phyloP scores from a whole-genome alignment of 2,888 invertebrate species.

The Hydrotaea diabolus region DNA sequence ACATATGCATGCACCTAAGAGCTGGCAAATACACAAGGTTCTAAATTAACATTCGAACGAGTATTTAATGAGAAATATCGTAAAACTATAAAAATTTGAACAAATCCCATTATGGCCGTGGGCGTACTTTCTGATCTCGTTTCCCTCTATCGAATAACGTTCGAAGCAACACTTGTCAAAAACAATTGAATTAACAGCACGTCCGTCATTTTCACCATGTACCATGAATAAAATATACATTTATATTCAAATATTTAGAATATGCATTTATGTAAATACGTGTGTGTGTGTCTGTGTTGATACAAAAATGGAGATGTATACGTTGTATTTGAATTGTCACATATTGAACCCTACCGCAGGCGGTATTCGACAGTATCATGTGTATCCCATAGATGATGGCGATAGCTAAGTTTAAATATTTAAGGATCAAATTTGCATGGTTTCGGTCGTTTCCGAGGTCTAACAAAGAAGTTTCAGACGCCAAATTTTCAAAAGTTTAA shows the following conservation, averaged over 20 bases:
- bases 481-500: no score
- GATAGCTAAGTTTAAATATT: no score
- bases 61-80: slow-evolving; percentile 25
- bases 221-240: slow-evolving; percentile 61
- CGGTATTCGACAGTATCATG: no score
- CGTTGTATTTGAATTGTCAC: no score
- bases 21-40: background rate
- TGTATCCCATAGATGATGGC: no score
- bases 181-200: slow-evolving; percentile 65
- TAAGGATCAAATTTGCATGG: no score
- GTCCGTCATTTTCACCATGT: slow-evolving; percentile 58
- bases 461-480: no score
- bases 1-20: no score
- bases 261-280: background rate
- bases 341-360: no score
- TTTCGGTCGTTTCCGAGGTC: no score
- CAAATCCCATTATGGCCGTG: slow-evolving; percentile 39
- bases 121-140: slow-evolving; percentile 41
- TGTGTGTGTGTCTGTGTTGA: background rate
- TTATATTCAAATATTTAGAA: slow-evolving; percentile 50
- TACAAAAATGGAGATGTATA: no score
- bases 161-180: slow-evolving; percentile 60
- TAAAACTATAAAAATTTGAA: slow-evolving; percentile 36
- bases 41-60: background rate
- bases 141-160: slow-evolving; percentile 39